These are phyloP conservation scores for Synodontis membranacea DNA, from an alignment of 2,113 vertebrate species.

Conservation along the genomic window DNA sequence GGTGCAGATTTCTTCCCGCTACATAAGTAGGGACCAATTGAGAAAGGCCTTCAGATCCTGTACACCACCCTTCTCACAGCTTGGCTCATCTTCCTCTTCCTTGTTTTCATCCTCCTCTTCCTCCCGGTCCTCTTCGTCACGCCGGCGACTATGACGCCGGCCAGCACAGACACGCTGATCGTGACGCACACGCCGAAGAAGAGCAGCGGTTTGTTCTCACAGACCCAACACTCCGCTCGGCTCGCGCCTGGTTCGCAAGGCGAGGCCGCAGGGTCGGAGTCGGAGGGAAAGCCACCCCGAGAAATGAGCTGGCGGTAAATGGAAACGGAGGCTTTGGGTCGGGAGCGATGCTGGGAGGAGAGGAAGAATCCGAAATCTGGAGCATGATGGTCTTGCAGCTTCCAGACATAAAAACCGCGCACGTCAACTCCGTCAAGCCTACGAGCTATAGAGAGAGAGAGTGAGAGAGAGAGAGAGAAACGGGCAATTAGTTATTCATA, in stretches of 20 bases:
- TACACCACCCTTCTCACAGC: constrained; percentile 28
- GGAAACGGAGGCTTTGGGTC: constrained; percentile 81
- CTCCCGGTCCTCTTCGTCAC: constrained; percentile 66
- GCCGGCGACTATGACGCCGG: constrained; percentile 68
- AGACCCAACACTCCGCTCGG: constrained; percentile 68
- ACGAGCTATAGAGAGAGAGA: constrained; percentile 72
- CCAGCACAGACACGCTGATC: constrained; percentile 73
- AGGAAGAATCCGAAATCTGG: constrained; percentile 87
- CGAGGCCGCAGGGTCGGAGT: constrained; percentile 10
- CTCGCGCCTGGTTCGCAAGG: constrained; percentile 56
- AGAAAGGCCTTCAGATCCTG: constrained; percentile 2
- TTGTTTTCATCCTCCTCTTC: constrained; percentile 24
- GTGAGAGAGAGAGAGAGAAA: neutral
- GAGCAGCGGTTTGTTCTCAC: constrained; percentile 81
- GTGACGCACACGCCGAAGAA: constrained; percentile 84
- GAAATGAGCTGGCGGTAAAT: constrained; percentile 82
- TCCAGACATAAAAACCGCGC: constrained; percentile 90
- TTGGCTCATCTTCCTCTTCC: neutral
- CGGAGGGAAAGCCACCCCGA: constrained; percentile 73
- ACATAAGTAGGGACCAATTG: neutral
- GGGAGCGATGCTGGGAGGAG: constrained; percentile 74
- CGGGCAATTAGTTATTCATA: neutral
- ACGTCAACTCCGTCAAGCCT: constrained; percentile 84
- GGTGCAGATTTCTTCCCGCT: neutral
- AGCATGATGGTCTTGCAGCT: constrained; percentile 79